These are phyloP conservation scores for Drosophila biarmipes DNA, from an alignment of 1,140 invertebrate genomes.

Conservation along the genomic window DNA sequence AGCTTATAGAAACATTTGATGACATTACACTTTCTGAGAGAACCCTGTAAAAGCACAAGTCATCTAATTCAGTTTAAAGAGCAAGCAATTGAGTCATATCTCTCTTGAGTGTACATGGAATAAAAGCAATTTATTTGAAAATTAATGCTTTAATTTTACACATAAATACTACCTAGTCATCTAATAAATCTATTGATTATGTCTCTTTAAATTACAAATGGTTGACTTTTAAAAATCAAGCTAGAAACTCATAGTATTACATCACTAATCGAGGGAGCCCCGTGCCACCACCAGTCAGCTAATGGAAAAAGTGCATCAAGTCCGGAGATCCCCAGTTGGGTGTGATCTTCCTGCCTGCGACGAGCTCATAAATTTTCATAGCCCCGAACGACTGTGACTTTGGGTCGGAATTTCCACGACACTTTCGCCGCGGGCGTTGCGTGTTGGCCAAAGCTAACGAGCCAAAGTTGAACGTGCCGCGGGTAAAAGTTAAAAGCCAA, in stretches of 20 bases:
- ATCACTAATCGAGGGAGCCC: neutral
- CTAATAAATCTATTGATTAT: no score
- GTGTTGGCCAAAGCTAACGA: conserved; percentile 25
- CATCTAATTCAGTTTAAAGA: neutral
- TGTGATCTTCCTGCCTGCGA: conserved; percentile 41
- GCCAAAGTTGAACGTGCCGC: conserved; percentile 52
- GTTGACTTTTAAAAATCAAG: no score
- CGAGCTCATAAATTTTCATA: conserved; percentile 56
- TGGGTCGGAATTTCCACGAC: conserved; percentile 49
- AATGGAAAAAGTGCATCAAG: conserved; percentile 33
- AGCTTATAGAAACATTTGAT: neutral
- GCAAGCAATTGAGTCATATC: neutral
- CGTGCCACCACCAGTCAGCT: conserved; percentile 23
- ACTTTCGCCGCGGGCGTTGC: conserved; percentile 73
- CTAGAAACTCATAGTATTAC: neutral
- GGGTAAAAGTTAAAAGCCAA: conserved; percentile 69
- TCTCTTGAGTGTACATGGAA: neutral
- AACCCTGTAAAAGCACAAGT: conserved; percentile 1
- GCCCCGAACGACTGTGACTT: conserved; percentile 11
- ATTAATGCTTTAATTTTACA: neutral
- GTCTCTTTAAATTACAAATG: no score
- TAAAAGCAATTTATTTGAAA: neutral
- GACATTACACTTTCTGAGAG: neutral
- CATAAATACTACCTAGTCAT: no score
- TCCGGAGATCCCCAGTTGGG: conserved; percentile 7